phyloP scores from a whole-genome alignment of 30 jellyfish, hydroid and myxozoan species.

The Turritopsis dohrnii region DNA sequence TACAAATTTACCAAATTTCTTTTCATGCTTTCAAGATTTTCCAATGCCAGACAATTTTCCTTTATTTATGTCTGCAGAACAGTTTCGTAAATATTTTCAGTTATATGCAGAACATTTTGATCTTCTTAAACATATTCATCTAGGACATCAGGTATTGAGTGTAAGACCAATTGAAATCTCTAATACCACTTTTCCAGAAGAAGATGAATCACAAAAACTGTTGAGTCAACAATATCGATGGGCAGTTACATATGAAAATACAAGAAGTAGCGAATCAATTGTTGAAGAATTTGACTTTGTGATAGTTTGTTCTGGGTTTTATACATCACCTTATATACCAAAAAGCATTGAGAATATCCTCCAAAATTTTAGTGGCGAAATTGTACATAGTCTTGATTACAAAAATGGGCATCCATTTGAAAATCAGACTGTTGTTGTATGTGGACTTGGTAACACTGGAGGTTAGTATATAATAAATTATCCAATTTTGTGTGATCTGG shows the following conservation, averaged over 20 bases:
- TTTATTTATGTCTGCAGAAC: slow-evolving; percentile 51
- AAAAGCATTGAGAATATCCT: slow-evolving; percentile 25
- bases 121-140: slow-evolving; percentile 29
- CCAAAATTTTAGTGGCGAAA: slow-evolving; percentile 56
- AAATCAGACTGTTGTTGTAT: slow-evolving; percentile 56
- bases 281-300: slow-evolving; percentile 54
- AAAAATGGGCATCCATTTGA: slow-evolving; percentile 44
- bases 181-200: neutral
- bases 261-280: slow-evolving; percentile 20
- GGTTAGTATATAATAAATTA: too few species aligned
- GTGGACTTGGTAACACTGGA: slow-evolving; percentile 94
- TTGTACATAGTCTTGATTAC: slow-evolving; percentile 58
- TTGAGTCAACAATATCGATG: slow-evolving; percentile 33
- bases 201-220: neutral
- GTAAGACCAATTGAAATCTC: slow-evolving; percentile 15
- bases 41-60: slow-evolving; percentile 73
- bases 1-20: slow-evolving; percentile 55
- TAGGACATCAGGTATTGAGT: slow-evolving; percentile 35
- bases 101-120: slow-evolving; percentile 43
- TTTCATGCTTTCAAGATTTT: slow-evolving; percentile 68
- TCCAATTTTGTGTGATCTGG: too few species aligned
- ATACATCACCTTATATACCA: slow-evolving; percentile 52
- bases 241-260: slow-evolving; percentile 36
- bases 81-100: slow-evolving; percentile 37
- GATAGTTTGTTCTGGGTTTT: slow-evolving; percentile 67